Evolutionary conservation across 2,113 vertebrate genomes (phyloP).

Genomic region (Rhinichthys klamathensis): DNA sequence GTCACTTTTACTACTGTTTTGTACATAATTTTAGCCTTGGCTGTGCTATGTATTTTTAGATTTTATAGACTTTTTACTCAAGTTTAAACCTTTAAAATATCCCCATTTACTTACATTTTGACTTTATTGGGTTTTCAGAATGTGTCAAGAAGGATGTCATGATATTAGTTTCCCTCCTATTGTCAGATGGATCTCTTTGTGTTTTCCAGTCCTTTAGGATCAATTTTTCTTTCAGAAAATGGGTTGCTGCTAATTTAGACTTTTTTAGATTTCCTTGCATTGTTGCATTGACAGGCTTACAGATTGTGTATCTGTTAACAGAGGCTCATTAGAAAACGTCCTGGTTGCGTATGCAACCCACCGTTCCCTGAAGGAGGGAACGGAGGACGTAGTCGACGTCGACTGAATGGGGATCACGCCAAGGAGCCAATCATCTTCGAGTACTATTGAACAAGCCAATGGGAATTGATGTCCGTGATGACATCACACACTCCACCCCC

Average conservation of each 20-base stretch:
- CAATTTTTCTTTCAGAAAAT: neutral
- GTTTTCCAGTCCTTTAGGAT: neutral
- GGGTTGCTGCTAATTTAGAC: neutral
- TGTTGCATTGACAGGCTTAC: neutral
- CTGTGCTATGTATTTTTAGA: neutral
- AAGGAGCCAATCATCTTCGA: too few relatives aligned
- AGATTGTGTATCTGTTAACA: neutral
- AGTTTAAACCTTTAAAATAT: neutral
- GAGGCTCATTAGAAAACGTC: neutral
- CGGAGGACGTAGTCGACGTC: too few relatives aligned
- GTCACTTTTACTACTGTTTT: neutral
- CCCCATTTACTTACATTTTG: neutral
- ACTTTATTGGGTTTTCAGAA: neutral
- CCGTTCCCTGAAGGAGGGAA: too few relatives aligned
- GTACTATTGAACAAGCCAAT: too few relatives aligned
- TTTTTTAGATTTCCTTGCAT: neutral
- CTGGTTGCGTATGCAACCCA: too few relatives aligned
- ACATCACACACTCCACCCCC: too few relatives aligned
- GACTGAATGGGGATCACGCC: too few relatives aligned
- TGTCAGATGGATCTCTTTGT: neutral
- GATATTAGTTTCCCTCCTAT: neutral
- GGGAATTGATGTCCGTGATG: too few relatives aligned
- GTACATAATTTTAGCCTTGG: neutral
- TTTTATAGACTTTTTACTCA: neutral
- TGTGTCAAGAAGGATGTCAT: neutral